phyloP scores from a whole-genome alignment of 2,888 invertebrate species.

The Ceriagrion tenellum region DNA sequence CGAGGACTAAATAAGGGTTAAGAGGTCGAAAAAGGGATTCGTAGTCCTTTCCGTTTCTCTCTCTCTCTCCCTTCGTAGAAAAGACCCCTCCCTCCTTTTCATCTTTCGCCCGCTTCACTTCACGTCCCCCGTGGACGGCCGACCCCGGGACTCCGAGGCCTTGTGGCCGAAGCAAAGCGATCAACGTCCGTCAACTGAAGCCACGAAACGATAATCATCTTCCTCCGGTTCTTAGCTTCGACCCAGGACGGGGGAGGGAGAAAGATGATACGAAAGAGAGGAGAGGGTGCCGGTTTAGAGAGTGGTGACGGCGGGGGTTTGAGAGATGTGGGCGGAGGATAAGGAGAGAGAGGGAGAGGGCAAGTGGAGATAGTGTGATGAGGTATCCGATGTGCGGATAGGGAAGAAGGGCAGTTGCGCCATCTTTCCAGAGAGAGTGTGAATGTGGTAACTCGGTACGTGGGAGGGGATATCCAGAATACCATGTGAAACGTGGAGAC shows the following conservation, averaged over 20 bases:
- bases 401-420: neutral
- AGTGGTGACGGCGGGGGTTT: neutral
- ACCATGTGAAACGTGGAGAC: neutral
- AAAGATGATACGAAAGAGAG: slow-evolving; percentile 27
- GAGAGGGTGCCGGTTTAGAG: too few species aligned
- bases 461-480: neutral
- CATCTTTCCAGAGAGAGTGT: neutral
- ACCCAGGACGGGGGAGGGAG: neutral
- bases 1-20: slow-evolving; percentile 47
- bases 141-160: neutral
- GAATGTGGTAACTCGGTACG: neutral
- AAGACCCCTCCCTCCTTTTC: neutral
- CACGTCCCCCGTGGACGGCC: slow-evolving; percentile 16
- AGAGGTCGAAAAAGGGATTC: slow-evolving; percentile 54
- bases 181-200: slow-evolving; percentile 56
- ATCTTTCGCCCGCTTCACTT: neutral
- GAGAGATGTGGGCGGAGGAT: neutral
- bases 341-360: neutral
- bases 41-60: neutral
- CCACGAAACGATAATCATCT: slow-evolving; percentile 53
- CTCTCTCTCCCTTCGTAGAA: neutral
- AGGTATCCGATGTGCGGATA: neutral
- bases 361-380: slow-evolving; percentile 13
- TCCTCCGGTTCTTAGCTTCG: neutral
- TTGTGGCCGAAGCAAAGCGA: slow-evolving; percentile 25